phyloP scores from a whole-genome alignment of 2,113 vertebrate genomes.

The Solea solea region DNA sequence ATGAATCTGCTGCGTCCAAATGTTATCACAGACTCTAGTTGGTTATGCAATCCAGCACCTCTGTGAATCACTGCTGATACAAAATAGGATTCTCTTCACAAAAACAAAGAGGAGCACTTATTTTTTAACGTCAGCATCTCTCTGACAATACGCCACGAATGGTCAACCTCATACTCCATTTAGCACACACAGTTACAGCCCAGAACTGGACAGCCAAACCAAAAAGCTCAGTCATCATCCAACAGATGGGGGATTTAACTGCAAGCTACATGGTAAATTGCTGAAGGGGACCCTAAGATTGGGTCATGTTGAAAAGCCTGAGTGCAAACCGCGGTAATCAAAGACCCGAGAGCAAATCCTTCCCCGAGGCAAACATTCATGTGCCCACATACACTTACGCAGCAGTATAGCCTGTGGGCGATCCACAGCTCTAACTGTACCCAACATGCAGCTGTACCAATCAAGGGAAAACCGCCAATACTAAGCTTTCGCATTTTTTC shows the following conservation, averaged over 20 bases:
- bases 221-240: slow-evolving; percentile 39
- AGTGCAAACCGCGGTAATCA: slow-evolving; percentile 59
- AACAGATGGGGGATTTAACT: slow-evolving; percentile 61
- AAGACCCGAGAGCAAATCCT: slow-evolving; percentile 61
- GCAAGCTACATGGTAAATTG: slow-evolving; percentile 40
- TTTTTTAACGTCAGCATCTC: slow-evolving; percentile 9
- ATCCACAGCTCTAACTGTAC: slow-evolving; percentile 25
- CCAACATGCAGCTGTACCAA: slow-evolving; percentile 24
- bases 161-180: slow-evolving; percentile 28
- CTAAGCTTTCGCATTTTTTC: slow-evolving; percentile 20
- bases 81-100: slow-evolving; percentile 19
- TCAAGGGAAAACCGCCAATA: slow-evolving; percentile 15
- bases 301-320: slow-evolving; percentile 57
- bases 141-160: slow-evolving; percentile 15
- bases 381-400: slow-evolving; percentile 49
- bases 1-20: slow-evolving; percentile 42
- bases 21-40: slow-evolving; percentile 35
- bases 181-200: slow-evolving; percentile 30
- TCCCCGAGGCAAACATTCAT: slow-evolving; percentile 55
- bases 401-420: slow-evolving; percentile 48
- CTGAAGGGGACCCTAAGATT: slow-evolving; percentile 59
- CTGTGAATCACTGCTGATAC: slow-evolving; percentile 1
- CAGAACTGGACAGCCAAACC: slow-evolving; percentile 28
- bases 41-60: slow-evolving; percentile 36
- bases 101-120: slow-evolving; percentile 13